Conservation (phyloP, 92 coral and sea anemone genomes). For the Palythoa grandis region DNA sequence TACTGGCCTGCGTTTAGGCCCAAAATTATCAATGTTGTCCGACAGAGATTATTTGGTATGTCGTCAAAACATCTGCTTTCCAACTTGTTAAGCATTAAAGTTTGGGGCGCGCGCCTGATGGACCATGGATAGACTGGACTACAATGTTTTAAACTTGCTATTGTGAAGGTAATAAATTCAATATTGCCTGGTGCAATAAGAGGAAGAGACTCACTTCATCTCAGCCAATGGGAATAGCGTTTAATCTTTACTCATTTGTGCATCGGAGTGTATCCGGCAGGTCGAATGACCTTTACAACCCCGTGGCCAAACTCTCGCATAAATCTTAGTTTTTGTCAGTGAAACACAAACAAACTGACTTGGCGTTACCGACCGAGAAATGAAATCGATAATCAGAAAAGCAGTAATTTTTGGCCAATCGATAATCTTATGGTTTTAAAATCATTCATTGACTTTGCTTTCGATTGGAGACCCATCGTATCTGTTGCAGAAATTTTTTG, state of each 20-base stretch:
- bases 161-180: slow-evolving; percentile 43
- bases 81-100: slow-evolving; percentile 27
- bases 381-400: not conserved
- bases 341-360: not conserved
- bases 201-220: slow-evolving; percentile 23
- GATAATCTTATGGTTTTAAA: not conserved
- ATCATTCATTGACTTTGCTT: not conserved
- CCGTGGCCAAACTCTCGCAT: not conserved
- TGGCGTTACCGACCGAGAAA: not conserved
- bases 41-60: not conserved
- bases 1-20: slow-evolving; percentile 15
- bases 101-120: slow-evolving; percentile 33
- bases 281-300: slow-evolving; percentile 13
- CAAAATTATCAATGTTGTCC: not conserved
- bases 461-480: no score
- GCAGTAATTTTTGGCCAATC: not conserved
- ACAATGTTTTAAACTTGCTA: slow-evolving; percentile 14
- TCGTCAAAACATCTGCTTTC: slow-evolving; percentile 17
- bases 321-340: not conserved
- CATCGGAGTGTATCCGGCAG: slow-evolving; percentile 38
- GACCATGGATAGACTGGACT: slow-evolving; percentile 39
- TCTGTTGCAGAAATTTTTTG: no score
- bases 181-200: slow-evolving; percentile 46
- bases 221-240: slow-evolving; percentile 16
- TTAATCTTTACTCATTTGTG: not conserved